Base-by-base conservation (phyloP, 2,888 invertebrate species). In the Trissolcus brochymenae region DNA sequence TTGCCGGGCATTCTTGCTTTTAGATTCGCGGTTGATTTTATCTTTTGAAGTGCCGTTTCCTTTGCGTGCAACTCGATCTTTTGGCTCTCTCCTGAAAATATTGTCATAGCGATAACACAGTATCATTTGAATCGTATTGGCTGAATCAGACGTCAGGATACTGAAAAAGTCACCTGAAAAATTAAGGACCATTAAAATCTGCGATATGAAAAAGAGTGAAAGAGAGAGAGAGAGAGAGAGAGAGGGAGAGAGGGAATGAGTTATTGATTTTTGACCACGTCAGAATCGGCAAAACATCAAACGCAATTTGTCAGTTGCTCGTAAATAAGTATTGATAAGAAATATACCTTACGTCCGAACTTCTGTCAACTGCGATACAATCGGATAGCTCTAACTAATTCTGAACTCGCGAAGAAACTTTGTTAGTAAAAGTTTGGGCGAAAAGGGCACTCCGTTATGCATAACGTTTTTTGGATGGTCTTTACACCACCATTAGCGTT, bases 1-100 rank as follows among this genome's bases (percentile, higher is more conserved):
- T 82, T 2, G 35, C 9, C 81, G 81, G 83, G 84, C 86, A 85
- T 87, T 86, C 85, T 79, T 73, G 53, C 19, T 53, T 49, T 67
- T 78, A 71, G 60, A 75, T 64, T 65, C 62, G 56, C 35, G 68
- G 65, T 66, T 60, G 76, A 79, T 72, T 79, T 68, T 70, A 68
- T 74, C 76, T 62, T 75, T 76, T 76, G 72, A 72, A 71, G 71
- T 53, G 51, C 41, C 65, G 61, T 66, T 74, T 78, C 62, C 71
- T 67, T 70, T 76, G 60, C 65, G 46, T 51, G 41, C 61, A 51
- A 62, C 62, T 29, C 50, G 35, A 64, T 50, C 50, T 62, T 49
- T 25, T 56, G 35, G 16, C 60, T 61, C 49, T 56, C 16, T 25
- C 19, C 11, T 59, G 62, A 55, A 59, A 65, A 71, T 68, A 66